Conservation (phyloP, 2,888 invertebrate genomes). For the Ephialtes manifestator region DNA sequence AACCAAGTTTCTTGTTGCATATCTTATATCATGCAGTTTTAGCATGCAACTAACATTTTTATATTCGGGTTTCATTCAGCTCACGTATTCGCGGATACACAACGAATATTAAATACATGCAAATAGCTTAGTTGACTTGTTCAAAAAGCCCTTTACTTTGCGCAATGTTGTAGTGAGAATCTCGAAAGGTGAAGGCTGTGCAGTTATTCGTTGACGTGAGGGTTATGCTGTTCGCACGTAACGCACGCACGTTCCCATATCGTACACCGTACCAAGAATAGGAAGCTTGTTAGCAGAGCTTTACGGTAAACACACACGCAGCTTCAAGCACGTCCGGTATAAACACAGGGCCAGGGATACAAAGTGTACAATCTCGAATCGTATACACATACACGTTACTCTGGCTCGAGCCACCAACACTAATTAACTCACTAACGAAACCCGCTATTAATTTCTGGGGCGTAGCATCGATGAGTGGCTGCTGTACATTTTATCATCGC, state of each 20-base stretch:
- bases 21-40: not conserved
- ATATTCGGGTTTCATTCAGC: not conserved
- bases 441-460: not conserved
- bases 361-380: constrained; percentile 5
- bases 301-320: constrained; percentile 11
- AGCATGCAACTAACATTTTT: not conserved
- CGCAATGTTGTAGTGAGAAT: not conserved
- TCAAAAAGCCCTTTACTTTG: not conserved
- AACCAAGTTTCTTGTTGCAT: not conserved
- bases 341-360: not conserved
- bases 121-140: not conserved
- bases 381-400: not conserved
- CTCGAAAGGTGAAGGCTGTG: constrained; percentile 19
- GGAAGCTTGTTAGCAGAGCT: constrained; percentile 20
- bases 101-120: not conserved
- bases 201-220: not conserved
- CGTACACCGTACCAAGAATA: constrained; percentile 20
- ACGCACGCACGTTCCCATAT: not conserved
- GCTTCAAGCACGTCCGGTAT: not conserved
- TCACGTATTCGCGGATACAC: not conserved
- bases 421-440: constrained; percentile 5
- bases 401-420: not conserved
- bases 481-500: not conserved
- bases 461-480: not conserved
- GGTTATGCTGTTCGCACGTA: constrained; percentile 3